These are phyloP conservation scores for Cephus spinipes DNA, from an alignment of 2,888 invertebrate genomes.

Conservation along the genomic window DNA sequence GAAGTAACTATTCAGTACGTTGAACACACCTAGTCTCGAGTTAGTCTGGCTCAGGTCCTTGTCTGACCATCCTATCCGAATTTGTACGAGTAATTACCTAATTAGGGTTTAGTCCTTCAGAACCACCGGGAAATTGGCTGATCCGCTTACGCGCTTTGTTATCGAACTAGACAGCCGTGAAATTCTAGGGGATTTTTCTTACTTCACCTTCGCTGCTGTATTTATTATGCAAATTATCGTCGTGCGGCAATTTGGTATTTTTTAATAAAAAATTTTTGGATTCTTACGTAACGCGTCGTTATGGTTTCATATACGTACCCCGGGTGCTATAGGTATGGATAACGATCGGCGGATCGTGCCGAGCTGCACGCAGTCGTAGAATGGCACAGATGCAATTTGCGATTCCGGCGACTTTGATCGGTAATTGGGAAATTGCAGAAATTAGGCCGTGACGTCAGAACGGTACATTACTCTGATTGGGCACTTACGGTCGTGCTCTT, in stretches of 20 bases:
- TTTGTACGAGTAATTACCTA: constrained; percentile 35
- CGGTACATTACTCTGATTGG: constrained; percentile 53
- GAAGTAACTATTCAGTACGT: no score
- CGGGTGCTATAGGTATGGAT: background rate
- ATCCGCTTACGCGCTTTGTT: constrained; percentile 13
- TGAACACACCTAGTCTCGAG: no score
- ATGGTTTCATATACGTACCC: no score
- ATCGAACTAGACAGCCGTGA: no score
- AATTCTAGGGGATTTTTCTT: no score
- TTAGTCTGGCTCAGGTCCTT: no score
- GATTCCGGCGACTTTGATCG: constrained; percentile 53
- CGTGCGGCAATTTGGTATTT: no score
- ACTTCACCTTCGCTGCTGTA: no score
- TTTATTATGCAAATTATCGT: no score
- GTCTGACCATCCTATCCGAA: no score
- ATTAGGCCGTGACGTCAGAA: constrained; percentile 52
- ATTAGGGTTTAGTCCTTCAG: constrained; percentile 34
- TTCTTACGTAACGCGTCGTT: no score
- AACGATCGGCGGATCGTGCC: background rate
- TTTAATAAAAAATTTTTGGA: no score
- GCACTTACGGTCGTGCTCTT: constrained; percentile 45
- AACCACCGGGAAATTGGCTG: constrained; percentile 36
- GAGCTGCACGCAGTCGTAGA: constrained; percentile 1
- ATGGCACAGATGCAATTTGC: constrained; percentile 31
- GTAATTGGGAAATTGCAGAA: constrained; percentile 59